These are phyloP conservation scores for Caloenas nicobarica DNA, from an alignment of 2,113 vertebrate genomes.

Conservation along the genomic window DNA sequence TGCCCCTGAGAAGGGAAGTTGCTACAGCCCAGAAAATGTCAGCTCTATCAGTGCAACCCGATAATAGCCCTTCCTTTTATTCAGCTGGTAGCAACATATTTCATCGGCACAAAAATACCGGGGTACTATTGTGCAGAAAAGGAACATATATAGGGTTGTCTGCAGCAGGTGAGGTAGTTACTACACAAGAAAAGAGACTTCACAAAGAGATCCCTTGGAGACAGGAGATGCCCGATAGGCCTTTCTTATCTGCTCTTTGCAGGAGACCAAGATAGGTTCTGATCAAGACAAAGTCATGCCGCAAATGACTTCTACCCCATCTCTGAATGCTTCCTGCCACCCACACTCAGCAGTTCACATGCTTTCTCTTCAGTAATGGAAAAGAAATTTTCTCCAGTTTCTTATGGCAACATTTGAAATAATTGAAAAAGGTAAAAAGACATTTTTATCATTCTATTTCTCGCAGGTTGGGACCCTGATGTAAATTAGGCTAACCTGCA, in stretches of 20 bases:
- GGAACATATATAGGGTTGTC: background rate
- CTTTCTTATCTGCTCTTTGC: background rate
- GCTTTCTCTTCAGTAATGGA: background rate
- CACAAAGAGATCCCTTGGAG: background rate
- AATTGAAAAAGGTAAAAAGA: background rate
- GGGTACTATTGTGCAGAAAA: background rate
- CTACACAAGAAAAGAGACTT: background rate
- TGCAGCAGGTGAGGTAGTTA: background rate
- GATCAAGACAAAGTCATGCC: background rate
- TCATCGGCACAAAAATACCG: background rate
- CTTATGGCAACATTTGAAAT: conserved; percentile 3
- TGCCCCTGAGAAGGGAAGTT: background rate
- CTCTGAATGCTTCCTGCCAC: background rate
- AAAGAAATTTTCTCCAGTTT: conserved; percentile 20
- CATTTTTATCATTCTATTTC: conserved; percentile 19
- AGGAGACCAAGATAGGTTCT: background rate
- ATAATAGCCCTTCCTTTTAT: background rate
- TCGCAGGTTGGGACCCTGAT: background rate
- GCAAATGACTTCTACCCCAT: background rate
- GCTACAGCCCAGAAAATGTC: background rate
- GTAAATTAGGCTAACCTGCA: background rate
- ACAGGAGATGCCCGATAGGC: background rate
- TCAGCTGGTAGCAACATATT: background rate
- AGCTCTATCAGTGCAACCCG: background rate
- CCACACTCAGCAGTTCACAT: background rate